phyloP scores from a whole-genome alignment of 2,797 vertebrate genomes.

The Clarias pachynema region DNA sequence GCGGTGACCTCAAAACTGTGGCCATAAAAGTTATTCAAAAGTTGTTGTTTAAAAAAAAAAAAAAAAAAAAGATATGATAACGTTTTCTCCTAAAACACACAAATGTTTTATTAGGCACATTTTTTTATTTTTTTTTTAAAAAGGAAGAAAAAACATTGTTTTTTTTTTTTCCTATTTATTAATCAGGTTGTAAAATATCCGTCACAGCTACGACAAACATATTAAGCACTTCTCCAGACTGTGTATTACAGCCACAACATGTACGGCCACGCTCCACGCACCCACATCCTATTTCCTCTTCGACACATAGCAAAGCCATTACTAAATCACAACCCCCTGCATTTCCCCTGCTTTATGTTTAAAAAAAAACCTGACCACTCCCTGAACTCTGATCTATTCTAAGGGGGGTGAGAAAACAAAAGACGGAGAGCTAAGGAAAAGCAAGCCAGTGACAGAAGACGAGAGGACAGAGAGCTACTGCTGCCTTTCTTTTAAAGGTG shows the following conservation, averaged over 20 bases:
- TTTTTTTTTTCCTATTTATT: constrained; percentile 5
- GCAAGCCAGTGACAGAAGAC: constrained; percentile 27
- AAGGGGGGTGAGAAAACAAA: constrained; percentile 28
- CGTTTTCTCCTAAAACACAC: not conserved
- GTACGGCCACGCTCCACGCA: constrained; percentile 8
- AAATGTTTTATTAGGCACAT: not conserved
- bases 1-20: constrained; percentile 38
- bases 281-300: constrained; percentile 32
- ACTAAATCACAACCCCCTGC: constrained; percentile 40
- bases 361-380: constrained; percentile 53
- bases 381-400: constrained; percentile 53
- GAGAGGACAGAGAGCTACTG: constrained; percentile 57
- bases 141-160: not conserved
- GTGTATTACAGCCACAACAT: constrained; percentile 6
- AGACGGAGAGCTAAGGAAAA: constrained; percentile 43
- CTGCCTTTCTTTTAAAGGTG: constrained; percentile 62
- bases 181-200: not conserved
- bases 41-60: not conserved
- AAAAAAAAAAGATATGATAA: not conserved
- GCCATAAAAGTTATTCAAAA: not conserved
- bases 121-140: not conserved
- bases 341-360: constrained; percentile 41
- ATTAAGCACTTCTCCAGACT: constrained; percentile 32
- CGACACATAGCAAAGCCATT: constrained; percentile 47
- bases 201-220: not conserved